phyloP scores from a whole-genome alignment of 2,113 vertebrate species.

The Aegotheles bennettii region DNA sequence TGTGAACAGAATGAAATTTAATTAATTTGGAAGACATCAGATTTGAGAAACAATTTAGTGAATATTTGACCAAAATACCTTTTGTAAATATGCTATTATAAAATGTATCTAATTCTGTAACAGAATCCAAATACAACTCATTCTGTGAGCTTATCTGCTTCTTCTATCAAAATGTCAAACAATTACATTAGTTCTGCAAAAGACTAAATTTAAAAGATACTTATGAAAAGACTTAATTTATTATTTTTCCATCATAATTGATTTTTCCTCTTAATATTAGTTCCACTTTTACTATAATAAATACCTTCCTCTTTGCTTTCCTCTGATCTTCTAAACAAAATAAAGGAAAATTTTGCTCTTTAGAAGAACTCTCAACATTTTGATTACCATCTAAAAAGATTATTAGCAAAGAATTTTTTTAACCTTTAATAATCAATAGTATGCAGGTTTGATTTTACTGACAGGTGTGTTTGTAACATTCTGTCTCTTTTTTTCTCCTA shows the following conservation, averaged over 20 bases:
- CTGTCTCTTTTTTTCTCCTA: not conserved
- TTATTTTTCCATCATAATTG: not conserved
- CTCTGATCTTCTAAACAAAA: not conserved
- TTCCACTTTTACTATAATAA: not conserved
- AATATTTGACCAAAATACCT: not conserved
- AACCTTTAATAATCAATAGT: not conserved
- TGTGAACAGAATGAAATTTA: not conserved
- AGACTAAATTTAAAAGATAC: not conserved
- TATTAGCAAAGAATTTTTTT: not conserved
- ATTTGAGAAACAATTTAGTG: constrained; percentile 12
- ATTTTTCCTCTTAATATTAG: not conserved
- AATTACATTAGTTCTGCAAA: not conserved
- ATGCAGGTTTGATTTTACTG: not conserved
- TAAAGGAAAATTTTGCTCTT: not conserved
- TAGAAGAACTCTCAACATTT: not conserved
- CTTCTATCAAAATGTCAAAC: not conserved
- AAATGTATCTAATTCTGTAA: not conserved
- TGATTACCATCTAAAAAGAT: not conserved
- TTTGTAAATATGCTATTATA: not conserved
- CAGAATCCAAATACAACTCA: not conserved
- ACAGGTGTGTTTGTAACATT: not conserved
- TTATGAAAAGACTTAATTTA: too few species aligned
- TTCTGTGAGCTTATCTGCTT: not conserved
- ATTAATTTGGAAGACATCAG: not conserved
- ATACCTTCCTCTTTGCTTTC: not conserved